A percentile compares a stretch with the other conserved stretches of the same genome.
These are phyloP conservation scores for Myotis lucifugus DNA, from an alignment of 2,113 vertebrate genomes.

Conservation along the genomic window DNA sequence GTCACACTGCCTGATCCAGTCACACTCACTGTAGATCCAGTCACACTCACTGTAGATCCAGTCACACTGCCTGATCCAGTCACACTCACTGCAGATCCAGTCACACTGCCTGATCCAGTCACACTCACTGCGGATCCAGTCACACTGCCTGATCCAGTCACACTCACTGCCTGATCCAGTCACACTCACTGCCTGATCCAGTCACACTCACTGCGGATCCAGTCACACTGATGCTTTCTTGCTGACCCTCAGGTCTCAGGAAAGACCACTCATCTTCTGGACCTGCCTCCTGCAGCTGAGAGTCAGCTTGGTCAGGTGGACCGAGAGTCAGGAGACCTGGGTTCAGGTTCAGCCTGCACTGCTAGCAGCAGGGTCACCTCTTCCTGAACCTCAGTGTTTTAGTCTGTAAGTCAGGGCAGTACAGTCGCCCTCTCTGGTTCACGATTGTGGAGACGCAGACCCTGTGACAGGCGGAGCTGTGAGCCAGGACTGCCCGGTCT, in stretches of 20 bases:
- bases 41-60: not conserved
- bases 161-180: not conserved
- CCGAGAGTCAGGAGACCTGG: not conserved
- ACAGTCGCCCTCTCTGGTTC: not conserved
- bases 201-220: not conserved
- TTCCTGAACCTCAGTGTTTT: not conserved
- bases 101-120: too few species aligned
- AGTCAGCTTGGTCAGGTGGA: not conserved
- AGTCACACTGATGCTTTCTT: not conserved
- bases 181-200: not conserved
- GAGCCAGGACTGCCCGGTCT: rapidly evolving
- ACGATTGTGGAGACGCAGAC: rapidly evolving
- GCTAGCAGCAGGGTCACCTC: not conserved
- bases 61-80: not conserved
- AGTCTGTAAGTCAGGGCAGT: not conserved
- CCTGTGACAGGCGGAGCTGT: not conserved
- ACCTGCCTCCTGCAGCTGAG: not conserved
- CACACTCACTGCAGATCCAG: not conserved
- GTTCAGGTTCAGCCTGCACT: not conserved
- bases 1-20: too few species aligned
- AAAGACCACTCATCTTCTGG: not conserved
- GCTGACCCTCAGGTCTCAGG: not conserved
- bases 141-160: not conserved
- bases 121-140: not conserved
- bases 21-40: too few species aligned